Percentiles rank a stretch among this genome's conserved stretches.
These are phyloP conservation scores for Drosophila erecta DNA, from an alignment of 1,140 invertebrate species.

Conservation along the genomic window DNA sequence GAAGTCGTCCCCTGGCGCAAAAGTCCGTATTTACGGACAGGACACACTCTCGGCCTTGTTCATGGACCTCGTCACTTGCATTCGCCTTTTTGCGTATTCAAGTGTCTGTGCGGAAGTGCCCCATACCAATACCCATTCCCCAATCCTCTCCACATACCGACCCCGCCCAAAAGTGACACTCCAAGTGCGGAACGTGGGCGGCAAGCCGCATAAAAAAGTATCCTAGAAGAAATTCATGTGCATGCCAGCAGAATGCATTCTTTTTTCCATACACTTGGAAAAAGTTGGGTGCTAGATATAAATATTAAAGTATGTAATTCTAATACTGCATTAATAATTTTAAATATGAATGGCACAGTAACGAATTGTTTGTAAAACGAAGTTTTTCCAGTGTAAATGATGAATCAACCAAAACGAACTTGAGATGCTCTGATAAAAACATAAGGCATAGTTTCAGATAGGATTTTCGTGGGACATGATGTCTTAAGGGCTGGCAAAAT, in stretches of 20 bases:
- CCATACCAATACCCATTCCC: constrained; percentile 13
- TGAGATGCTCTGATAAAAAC: not conserved
- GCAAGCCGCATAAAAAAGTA: constrained; percentile 50
- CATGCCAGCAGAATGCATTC: constrained; percentile 30
- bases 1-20: constrained; percentile 13
- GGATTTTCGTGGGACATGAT: not conserved
- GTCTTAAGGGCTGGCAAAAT: not conserved
- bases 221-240: constrained; percentile 58
- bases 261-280: not conserved
- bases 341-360: no score
- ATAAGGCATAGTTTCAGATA: not conserved
- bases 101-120: constrained; percentile 74
- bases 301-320: not conserved
- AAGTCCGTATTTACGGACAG: constrained; percentile 14
- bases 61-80: constrained; percentile 64
- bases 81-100: constrained; percentile 77
- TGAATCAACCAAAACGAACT: not conserved
- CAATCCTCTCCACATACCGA: not conserved
- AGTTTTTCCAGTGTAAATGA: not conserved
- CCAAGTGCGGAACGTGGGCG: constrained; percentile 40
- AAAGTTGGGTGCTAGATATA: not conserved
- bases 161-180: constrained; percentile 57
- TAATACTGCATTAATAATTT: not conserved
- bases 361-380: no score
- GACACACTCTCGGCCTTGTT: constrained; percentile 43